These are phyloP conservation scores for Camelus dromedarius DNA, from an alignment of 2,113 vertebrate genomes.

Conservation along the genomic window DNA sequence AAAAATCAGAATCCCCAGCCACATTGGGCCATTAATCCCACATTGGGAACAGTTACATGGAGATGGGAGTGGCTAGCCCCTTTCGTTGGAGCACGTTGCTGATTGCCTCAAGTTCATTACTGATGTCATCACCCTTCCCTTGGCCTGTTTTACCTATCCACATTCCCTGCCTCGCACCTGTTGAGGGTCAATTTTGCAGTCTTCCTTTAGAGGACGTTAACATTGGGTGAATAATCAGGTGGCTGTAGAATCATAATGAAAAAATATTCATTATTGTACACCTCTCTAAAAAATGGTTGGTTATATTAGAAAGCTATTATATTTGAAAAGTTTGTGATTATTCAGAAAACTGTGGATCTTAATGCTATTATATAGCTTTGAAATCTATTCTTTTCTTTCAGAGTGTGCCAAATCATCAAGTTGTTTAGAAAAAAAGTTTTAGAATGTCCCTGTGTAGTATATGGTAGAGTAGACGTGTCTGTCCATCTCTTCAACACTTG, in stretches of 20 bases:
- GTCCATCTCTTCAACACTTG: not conserved
- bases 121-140: not conserved
- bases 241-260: not conserved
- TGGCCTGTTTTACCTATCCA: not conserved
- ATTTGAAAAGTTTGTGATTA: not conserved
- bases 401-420: not conserved
- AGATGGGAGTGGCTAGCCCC: not conserved
- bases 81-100: no score
- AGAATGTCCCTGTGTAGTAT: not conserved
- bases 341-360: not conserved
- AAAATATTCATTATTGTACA: not conserved
- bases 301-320: not conserved
- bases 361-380: constrained; percentile 15
- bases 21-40: not conserved
- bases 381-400: not conserved
- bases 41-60: not conserved
- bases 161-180: not conserved
- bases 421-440: constrained; percentile 11
- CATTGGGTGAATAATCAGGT: not conserved
- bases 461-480: not conserved
- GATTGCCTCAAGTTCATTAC: not conserved
- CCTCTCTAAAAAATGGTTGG: not conserved
- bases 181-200: not conserved
- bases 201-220: not conserved
- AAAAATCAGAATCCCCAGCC: not conserved